These are phyloP conservation scores for Pseudotriccus pelzelni DNA, from an alignment of 2,797 vertebrate genomes.

Conservation along the genomic window DNA sequence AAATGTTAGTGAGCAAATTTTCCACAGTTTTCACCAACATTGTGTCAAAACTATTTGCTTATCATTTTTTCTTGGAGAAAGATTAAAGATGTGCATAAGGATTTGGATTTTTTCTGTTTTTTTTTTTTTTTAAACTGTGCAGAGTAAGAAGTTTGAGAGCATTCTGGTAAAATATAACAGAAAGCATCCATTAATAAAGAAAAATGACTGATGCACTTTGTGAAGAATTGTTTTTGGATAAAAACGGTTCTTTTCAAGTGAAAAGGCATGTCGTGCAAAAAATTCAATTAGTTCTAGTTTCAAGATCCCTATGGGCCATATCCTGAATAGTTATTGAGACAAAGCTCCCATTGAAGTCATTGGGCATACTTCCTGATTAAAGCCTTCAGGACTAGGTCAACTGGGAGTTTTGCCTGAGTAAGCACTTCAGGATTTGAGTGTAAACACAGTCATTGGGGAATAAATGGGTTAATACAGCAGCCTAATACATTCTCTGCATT, in stretches of 20 bases:
- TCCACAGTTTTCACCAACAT: neutral
- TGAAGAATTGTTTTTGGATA: constrained; percentile 36
- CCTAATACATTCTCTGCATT: neutral
- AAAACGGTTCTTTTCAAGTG: constrained; percentile 53
- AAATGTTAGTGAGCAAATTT: neutral
- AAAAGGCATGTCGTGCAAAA: constrained; percentile 62
- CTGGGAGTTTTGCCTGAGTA: constrained; percentile 71
- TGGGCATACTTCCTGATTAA: constrained; percentile 71
- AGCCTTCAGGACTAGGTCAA: constrained; percentile 66
- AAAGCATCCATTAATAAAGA: neutral
- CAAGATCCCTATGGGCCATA: constrained; percentile 59
- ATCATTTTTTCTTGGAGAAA: neutral
- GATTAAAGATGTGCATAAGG: neutral
- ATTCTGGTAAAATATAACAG: constrained; percentile 16
- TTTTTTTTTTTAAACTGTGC: neutral
- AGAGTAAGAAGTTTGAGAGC: neutral
- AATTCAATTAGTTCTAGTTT: constrained; percentile 67
- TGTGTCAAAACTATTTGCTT: neutral
- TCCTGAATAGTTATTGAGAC: constrained; percentile 67
- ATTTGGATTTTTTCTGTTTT: neutral
- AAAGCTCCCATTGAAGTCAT: constrained; percentile 66
- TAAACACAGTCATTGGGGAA: constrained; percentile 60
- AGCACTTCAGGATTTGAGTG: constrained; percentile 67
- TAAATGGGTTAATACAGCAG: constrained; percentile 60
- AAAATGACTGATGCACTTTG: constrained; percentile 1